Base-by-base conservation (phyloP, 23 tunicate genomes). In the Phallusia fumigata region DNA sequence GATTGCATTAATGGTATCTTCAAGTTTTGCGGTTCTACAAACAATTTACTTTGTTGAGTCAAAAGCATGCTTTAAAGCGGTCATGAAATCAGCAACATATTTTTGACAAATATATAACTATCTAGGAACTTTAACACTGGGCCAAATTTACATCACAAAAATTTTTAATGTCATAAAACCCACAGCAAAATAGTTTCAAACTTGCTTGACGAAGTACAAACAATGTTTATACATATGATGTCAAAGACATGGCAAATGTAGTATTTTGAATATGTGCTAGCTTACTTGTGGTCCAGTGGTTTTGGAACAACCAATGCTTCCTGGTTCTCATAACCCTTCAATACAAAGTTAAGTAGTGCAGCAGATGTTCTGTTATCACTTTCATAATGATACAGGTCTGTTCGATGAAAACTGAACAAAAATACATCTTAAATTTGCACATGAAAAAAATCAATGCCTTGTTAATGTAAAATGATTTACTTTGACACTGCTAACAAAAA, bases 401-500 rank as follows among this genome's bases (percentile, higher is more conserved):
- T 94, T 32, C 98, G 93, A 75, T 94, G 98, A 74, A 94, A 94
- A 75, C 98, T 94, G 88, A 3, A 64, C 33, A 75, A 35, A 44
- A 13, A 64, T 0, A 35, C 24, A 69, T 65, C 65, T 16, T 15
- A 18, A 35, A 18, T 22, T 81, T 13, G 11, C 85, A n/a, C 19
- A 31, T 13, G 69, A 21, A 13, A 51, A 18, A 51, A 51, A 51
- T 51, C 18, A 51, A 51, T 51, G 58, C 58, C 58, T 13, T 51
- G 18, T 13, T 51, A 51, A 51, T 51, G n/a, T n/a, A n/a, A n/a
- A n/a, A n/a, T n/a, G n/a, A n/a, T n/a, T n/a, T n/a, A n/a, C n/a
- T n/a, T n/a, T n/a, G n/a, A n/a, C n/a, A n/a, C n/a, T n/a, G n/a
- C n/a, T n/a, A n/a, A n/a, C n/a, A n/a, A n/a, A n/a, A n/a, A 40